A percentile compares a stretch with the other conserved stretches of the same genome.
Evolutionary conservation across 2,888 invertebrate species (phyloP).

Genomic region (Cephonodes hylas): DNA sequence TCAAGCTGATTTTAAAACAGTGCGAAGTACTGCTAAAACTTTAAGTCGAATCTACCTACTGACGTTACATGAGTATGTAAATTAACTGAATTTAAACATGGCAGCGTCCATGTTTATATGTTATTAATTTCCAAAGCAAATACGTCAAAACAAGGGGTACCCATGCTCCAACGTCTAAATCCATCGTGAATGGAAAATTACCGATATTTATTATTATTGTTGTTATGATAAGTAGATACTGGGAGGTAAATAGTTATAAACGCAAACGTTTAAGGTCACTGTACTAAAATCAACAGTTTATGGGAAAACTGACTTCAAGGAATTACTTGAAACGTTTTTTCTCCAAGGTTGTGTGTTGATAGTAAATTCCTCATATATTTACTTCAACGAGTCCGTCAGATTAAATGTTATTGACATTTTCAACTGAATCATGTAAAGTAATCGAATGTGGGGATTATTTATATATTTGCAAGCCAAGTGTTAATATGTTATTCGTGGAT

Average conservation of each 20-base stretch:
- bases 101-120: conserved; percentile 16
- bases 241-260: conserved; percentile 4
- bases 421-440: conserved; percentile 1
- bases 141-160: not conserved
- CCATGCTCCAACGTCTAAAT: not conserved
- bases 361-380: conserved; percentile 1
- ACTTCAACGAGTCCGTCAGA: not conserved
- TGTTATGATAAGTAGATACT: conserved; percentile 1
- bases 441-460: conserved; percentile 11
- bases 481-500: conserved; percentile 15
- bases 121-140: conserved; percentile 13
- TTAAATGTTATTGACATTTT: not conserved
- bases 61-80: conserved; percentile 8
- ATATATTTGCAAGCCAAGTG: conserved; percentile 10
- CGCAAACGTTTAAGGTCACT: not conserved
- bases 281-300: conserved; percentile 1
- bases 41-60: not conserved
- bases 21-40: not conserved
- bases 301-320: conserved; percentile 6
- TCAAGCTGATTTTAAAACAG: not conserved
- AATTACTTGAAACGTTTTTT: conserved; percentile 3
- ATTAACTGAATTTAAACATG: conserved; percentile 17
- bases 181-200: conserved; percentile 13
- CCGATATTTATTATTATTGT: conserved; percentile 5
- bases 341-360: not conserved